Evolutionary conservation across 2,797 vertebrate species (phyloP).

Genomic region (Austrolebias charrua): DNA sequence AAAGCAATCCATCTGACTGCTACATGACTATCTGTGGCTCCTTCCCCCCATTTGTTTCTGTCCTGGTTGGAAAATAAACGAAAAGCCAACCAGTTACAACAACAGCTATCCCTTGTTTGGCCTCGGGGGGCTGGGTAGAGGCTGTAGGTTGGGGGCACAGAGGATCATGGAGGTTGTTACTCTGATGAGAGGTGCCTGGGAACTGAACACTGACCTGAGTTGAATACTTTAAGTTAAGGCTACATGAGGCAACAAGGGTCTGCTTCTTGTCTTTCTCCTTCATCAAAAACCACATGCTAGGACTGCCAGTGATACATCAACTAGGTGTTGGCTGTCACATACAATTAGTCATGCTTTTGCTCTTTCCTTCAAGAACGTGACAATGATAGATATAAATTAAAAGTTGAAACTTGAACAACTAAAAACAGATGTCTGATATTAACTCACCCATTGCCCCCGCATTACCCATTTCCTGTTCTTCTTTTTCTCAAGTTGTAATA

Average conservation of each 20-base stretch:
- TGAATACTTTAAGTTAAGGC: slow-evolving; percentile 38
- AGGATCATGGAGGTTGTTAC: slow-evolving; percentile 17
- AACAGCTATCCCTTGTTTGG: slow-evolving; percentile 44
- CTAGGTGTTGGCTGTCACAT: slow-evolving; percentile 21
- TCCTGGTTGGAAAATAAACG: slow-evolving; percentile 55
- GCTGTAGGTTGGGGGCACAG: neutral
- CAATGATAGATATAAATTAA: slow-evolving; percentile 7
- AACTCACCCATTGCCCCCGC: neutral
- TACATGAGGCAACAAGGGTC: slow-evolving; percentile 48
- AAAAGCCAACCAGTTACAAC: slow-evolving; percentile 58
- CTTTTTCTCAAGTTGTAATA: slow-evolving; percentile 2
- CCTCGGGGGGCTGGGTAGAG: slow-evolving; percentile 17
- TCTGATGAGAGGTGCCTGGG: slow-evolving; percentile 26
- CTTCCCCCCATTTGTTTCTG: slow-evolving; percentile 25
- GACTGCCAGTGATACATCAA: neutral
- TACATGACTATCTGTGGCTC: slow-evolving; percentile 10
- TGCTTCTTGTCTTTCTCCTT: slow-evolving; percentile 28
- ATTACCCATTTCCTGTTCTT: neutral
- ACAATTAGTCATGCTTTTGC: slow-evolving; percentile 8
- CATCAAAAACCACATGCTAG: slow-evolving; percentile 23
- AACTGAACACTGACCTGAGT: slow-evolving; percentile 45
- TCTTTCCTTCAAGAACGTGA: slow-evolving; percentile 14
- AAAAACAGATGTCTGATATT: slow-evolving; percentile 6
- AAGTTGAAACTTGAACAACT: slow-evolving; percentile 9
- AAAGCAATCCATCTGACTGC: slow-evolving; percentile 14